Evolutionary conservation across 2,888 invertebrate genomes (phyloP).

Genomic region (Lepidocyrtinus sp.): DNA sequence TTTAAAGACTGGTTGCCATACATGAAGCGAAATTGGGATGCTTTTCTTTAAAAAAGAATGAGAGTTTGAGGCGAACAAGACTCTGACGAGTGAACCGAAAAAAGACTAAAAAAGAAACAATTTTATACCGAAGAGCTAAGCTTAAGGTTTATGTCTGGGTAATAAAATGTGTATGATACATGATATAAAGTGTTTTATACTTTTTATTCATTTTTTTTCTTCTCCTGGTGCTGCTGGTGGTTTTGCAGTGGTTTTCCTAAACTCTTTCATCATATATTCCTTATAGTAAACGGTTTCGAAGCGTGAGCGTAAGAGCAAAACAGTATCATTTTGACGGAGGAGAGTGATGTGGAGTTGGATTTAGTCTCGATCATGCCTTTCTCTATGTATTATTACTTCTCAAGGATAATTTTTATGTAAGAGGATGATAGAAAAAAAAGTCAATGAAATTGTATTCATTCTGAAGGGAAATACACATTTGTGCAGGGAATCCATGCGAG

Average conservation of each 20-base stretch:
- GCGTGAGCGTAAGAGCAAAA: too few relatives aligned
- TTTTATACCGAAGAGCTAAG: neutral
- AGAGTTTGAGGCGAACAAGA: conserved; percentile 3
- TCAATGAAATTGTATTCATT: conserved; percentile 7
- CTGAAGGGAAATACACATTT: neutral
- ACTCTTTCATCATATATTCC: neutral
- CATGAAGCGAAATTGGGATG: neutral
- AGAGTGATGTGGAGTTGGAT: neutral
- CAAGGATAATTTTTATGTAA: neutral
- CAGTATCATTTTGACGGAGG: neutral
- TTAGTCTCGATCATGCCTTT: neutral
- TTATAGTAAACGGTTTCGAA: too few relatives aligned
- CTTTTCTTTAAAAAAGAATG: neutral
- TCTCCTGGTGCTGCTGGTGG: neutral
- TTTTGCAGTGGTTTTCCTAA: neutral
- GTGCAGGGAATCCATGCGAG: neutral
- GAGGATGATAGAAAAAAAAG: neutral
- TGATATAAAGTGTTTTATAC: neutral
- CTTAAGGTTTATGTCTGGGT: neutral
- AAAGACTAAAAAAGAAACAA: neutral
- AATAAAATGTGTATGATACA: conserved; percentile 15
- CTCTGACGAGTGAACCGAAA: conserved; percentile 6
- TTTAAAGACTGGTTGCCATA: conserved; percentile 5
- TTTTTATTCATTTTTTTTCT: conserved; percentile 1
- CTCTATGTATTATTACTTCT: neutral